A percentile compares a stretch with the other conserved stretches of the same genome.
phyloP scores from a whole-genome alignment of 2,797 vertebrate genomes.

The Lepilemur septentrionalis region DNA sequence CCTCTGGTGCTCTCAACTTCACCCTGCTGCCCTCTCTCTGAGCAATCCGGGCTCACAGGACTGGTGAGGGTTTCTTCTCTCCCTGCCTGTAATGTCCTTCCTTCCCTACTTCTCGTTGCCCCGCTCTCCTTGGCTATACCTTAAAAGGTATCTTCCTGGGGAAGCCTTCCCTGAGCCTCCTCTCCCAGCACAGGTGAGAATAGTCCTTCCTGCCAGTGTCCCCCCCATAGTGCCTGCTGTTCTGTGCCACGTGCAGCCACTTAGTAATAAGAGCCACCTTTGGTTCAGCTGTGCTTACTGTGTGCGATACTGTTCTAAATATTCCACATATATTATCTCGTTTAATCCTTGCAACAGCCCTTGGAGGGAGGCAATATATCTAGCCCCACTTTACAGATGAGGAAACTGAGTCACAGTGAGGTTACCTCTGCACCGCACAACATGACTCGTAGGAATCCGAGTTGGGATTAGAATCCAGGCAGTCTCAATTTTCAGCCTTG shows the following conservation, averaged over 20 bases:
- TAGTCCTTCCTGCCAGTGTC: neutral
- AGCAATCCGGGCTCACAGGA: neutral
- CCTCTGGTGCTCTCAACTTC: too few relatives aligned
- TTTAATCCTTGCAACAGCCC: neutral
- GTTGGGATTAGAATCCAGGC: neutral
- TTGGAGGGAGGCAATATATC: neutral
- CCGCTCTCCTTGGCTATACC: neutral
- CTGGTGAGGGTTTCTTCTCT: neutral
- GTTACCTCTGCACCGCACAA: too few relatives aligned
- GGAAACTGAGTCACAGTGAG: neutral
- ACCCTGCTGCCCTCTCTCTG: neutral
- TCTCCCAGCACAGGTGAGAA: neutral
- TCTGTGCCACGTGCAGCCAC: neutral
- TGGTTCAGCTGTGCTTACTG: neutral
- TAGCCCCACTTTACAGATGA: neutral
- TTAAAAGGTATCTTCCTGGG: neutral
- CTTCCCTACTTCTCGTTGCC: neutral
- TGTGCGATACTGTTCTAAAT: neutral
- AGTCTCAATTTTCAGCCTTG: neutral
- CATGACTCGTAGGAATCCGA: accelerated
- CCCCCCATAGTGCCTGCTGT: neutral
- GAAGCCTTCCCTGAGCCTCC: neutral
- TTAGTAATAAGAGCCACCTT: neutral
- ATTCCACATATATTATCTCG: neutral
- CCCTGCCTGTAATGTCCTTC: neutral